Percentiles rank a stretch among this genome's conserved stretches.
phyloP scores from a whole-genome alignment of 2,888 invertebrate genomes.

The Muscina levida region DNA sequence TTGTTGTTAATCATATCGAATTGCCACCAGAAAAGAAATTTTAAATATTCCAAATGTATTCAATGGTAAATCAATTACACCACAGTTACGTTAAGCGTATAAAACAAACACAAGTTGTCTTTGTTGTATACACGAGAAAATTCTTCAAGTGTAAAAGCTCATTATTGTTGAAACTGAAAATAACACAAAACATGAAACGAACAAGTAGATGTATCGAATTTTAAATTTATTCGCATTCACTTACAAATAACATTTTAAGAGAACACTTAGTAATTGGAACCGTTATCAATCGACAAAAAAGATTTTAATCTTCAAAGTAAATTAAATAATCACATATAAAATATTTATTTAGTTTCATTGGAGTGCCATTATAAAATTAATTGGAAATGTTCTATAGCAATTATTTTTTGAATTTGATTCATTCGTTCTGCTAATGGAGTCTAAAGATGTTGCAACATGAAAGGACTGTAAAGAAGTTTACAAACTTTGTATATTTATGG shows the following conservation, averaged over 20 bases:
- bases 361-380: background rate
- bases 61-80: too few relatives aligned
- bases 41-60: too few relatives aligned
- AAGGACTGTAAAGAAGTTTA: too few relatives aligned
- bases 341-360: background rate
- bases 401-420: too few relatives aligned
- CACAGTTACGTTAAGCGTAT: too few relatives aligned
- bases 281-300: background rate
- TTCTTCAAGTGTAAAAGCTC: background rate
- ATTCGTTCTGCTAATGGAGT: too few relatives aligned
- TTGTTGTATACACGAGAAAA: too few relatives aligned
- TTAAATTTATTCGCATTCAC: conserved; percentile 6
- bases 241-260: conserved; percentile 1
- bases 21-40: too few relatives aligned
- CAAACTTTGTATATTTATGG: too few relatives aligned
- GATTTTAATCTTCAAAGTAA: background rate
- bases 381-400: background rate
- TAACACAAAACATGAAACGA: background rate
- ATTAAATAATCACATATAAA: conserved; percentile 9
- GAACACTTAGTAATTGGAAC: background rate
- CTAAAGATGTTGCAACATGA: too few relatives aligned
- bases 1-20: too few relatives aligned
- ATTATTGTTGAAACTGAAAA: background rate
- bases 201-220: conserved; percentile 21
- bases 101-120: too few relatives aligned